phyloP scores from a whole-genome alignment of 2,888 invertebrate genomes.

The Leistus spinibarbis region DNA sequence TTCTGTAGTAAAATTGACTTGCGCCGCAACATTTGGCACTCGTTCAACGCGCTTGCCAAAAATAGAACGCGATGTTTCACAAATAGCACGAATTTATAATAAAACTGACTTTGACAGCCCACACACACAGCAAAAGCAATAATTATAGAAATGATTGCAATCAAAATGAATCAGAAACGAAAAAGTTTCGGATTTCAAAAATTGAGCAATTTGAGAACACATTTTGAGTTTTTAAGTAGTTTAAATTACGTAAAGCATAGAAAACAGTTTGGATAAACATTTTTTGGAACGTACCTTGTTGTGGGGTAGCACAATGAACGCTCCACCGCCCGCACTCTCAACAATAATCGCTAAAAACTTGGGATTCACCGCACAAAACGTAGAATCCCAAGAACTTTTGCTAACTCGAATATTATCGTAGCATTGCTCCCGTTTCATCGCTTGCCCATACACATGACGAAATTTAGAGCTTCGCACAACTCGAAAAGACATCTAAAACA shows the following conservation, averaged over 20 bases:
- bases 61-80: neutral
- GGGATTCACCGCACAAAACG: constrained; percentile 98
- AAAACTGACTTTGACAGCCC: constrained; percentile 5
- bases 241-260: neutral
- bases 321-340: constrained; percentile 95
- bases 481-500: constrained; percentile 88
- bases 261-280: neutral
- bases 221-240: too few species aligned
- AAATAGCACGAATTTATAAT: constrained; percentile 1
- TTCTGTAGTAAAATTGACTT: neutral
- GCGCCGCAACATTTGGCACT: constrained; percentile 1
- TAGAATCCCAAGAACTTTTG: constrained; percentile 98
- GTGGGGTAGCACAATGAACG: constrained; percentile 92
- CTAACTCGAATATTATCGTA: constrained; percentile 97
- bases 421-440: constrained; percentile 93
- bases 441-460: constrained; percentile 92
- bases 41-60: neutral
- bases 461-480: constrained; percentile 97
- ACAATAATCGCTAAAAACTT: constrained; percentile 97
- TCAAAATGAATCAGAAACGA: neutral
- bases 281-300: constrained; percentile 72
- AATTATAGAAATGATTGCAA: neutral
- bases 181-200: neutral
- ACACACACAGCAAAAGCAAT: constrained; percentile 10
- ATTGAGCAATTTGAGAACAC: neutral